Conservation (phyloP, 2,113 vertebrate genomes). For the Barbus barbus region DNA sequence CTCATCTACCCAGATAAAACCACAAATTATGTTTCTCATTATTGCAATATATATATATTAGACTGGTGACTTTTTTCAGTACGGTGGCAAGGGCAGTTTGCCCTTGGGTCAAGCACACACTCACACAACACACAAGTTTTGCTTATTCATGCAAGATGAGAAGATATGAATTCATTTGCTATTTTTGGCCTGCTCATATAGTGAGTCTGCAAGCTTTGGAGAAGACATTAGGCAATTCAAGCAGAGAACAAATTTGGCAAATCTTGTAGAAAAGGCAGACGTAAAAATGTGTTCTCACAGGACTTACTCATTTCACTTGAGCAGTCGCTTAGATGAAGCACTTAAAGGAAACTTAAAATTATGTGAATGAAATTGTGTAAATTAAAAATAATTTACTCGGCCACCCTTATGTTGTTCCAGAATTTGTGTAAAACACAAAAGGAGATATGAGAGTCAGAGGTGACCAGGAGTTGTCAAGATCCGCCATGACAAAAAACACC, state of each 20-base stretch:
- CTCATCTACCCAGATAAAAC: background rate
- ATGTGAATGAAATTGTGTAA: background rate
- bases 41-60: background rate
- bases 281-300: background rate
- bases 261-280: background rate
- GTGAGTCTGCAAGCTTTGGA: slow-evolving; percentile 2
- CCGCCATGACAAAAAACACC: background rate
- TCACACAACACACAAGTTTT: slow-evolving; percentile 12
- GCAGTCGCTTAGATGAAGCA: background rate
- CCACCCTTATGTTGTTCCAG: background rate
- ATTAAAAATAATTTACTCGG: background rate
- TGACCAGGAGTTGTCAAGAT: background rate
- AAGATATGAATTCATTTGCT: slow-evolving; percentile 38
- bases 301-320: background rate
- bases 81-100: background rate
- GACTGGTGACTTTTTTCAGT: background rate
- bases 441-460: background rate
- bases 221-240: slow-evolving; percentile 25
- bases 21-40: background rate
- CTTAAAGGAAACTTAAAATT: background rate
- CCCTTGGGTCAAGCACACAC: slow-evolving; percentile 11
- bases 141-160: slow-evolving; percentile 16
- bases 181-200: slow-evolving; percentile 39
- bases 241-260: background rate
- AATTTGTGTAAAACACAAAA: background rate